Evolutionary conservation across 2,888 invertebrate genomes (phyloP).

Genomic region (Malthinus flaveolus): DNA sequence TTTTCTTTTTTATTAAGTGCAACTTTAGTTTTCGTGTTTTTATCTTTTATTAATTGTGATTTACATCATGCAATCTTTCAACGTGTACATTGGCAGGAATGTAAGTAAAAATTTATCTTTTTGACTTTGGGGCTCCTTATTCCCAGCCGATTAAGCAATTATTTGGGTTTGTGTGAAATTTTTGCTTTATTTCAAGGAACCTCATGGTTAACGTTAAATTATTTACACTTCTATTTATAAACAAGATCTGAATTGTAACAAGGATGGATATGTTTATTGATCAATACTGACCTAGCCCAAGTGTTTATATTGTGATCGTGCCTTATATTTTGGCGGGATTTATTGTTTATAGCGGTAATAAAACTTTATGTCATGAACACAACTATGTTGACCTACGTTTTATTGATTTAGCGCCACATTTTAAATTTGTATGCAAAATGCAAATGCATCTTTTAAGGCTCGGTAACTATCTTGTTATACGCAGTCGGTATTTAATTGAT

Average conservation of each 20-base stretch:
- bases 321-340: conserved; percentile 2
- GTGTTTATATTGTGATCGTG: conserved; percentile 1
- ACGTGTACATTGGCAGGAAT: neutral
- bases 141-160: no score
- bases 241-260: neutral
- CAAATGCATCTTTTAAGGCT: no score
- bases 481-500: no score
- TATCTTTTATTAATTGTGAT: neutral
- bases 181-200: neutral
- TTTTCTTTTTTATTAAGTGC: conserved; percentile 1
- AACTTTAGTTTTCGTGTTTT: neutral
- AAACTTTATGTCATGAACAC: neutral
- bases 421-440: no score
- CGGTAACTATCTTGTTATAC: no score
- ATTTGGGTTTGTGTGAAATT: no score
- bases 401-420: no score
- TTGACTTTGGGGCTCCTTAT: neutral
- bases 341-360: neutral
- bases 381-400: no score
- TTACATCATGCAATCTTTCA: neutral
- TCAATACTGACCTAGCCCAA: conserved; percentile 3
- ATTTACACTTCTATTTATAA: conserved; percentile 2
- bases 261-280: conserved; percentile 4
- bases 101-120: neutral
- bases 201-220: neutral